Percentiles rank a stretch among this genome's conserved stretches.
These are phyloP conservation scores for Proctacanthus coquilletti DNA, from an alignment of 1,140 invertebrate genomes.

Conservation along the genomic window DNA sequence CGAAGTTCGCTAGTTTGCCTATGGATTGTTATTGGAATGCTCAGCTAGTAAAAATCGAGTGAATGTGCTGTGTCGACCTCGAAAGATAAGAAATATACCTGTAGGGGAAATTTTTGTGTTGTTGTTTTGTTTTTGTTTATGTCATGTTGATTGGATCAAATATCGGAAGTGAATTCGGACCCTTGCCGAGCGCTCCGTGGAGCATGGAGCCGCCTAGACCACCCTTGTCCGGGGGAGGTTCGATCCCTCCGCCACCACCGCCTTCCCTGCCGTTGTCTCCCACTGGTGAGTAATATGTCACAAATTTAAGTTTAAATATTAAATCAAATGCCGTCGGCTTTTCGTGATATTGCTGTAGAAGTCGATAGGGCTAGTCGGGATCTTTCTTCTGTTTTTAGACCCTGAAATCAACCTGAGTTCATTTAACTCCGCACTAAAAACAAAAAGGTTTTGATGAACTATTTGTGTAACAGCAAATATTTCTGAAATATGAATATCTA, in stretches of 20 bases:
- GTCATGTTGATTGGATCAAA: constrained; percentile 9
- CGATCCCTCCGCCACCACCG: constrained; percentile 1
- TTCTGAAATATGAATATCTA: too few relatives aligned
- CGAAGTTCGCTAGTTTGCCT: not conserved
- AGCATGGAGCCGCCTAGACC: constrained; percentile 8
- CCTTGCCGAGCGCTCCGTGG: constrained; percentile 8
- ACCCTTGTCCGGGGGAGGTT: constrained; percentile 1
- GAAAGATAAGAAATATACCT: not conserved
- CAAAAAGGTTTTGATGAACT: too few relatives aligned
- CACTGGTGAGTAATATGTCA: constrained; percentile 5
- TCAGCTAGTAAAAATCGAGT: too few relatives aligned
- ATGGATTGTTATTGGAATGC: too few relatives aligned
- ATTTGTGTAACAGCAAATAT: too few relatives aligned
- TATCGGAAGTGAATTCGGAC: constrained; percentile 7
- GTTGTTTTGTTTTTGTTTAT: not conserved
- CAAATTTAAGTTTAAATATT: not conserved
- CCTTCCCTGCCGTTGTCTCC: constrained; percentile 6
- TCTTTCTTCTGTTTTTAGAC: too few relatives aligned
- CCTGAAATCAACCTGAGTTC: too few relatives aligned
- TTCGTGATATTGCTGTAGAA: too few relatives aligned
- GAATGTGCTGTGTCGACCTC: too few relatives aligned
- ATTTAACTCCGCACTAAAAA: too few relatives aligned
- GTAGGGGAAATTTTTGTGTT: not conserved
- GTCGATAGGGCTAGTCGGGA: too few relatives aligned
- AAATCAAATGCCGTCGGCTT: too few relatives aligned